phyloP scores from a whole-genome alignment of 2,113 vertebrate genomes.

The Daphoenositta chrysoptera region DNA sequence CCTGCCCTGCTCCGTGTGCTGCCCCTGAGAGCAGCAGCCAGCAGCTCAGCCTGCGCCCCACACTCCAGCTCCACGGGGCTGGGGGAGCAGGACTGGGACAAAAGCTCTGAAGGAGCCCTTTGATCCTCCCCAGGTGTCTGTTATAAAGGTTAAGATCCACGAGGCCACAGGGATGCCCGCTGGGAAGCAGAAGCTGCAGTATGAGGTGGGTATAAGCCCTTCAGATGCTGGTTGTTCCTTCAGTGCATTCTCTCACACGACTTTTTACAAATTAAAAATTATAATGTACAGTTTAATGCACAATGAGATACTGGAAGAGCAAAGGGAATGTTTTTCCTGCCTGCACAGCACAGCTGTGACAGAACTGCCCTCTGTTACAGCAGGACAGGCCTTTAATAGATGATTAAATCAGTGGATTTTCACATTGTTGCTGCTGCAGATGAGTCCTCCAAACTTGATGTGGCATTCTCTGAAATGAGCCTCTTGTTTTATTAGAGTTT shows the following conservation, averaged over 20 bases:
- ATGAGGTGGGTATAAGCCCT: slow-evolving; percentile 79
- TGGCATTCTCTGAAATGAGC: not conserved
- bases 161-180: slow-evolving; percentile 98
- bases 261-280: not conserved
- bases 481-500: not conserved
- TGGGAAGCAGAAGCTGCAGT: slow-evolving; percentile 97
- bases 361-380: not conserved
- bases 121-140: slow-evolving; percentile 83
- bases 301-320: not conserved
- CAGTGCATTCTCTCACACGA: not conserved
- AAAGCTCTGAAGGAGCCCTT: not conserved
- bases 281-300: not conserved
- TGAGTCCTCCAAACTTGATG: not conserved
- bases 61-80: fast-evolving
- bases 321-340: not conserved
- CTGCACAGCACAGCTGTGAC: not conserved
- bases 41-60: not conserved
- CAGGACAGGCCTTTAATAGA: not conserved
- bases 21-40: not conserved
- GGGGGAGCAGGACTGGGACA: not conserved
- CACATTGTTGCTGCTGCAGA: not conserved
- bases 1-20: not conserved
- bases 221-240: not conserved
- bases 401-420: not conserved
- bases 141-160: slow-evolving; percentile 99